Evolutionary conservation across 2,113 vertebrate genomes (phyloP).

Genomic region (Pachycephala philippinensis): DNA sequence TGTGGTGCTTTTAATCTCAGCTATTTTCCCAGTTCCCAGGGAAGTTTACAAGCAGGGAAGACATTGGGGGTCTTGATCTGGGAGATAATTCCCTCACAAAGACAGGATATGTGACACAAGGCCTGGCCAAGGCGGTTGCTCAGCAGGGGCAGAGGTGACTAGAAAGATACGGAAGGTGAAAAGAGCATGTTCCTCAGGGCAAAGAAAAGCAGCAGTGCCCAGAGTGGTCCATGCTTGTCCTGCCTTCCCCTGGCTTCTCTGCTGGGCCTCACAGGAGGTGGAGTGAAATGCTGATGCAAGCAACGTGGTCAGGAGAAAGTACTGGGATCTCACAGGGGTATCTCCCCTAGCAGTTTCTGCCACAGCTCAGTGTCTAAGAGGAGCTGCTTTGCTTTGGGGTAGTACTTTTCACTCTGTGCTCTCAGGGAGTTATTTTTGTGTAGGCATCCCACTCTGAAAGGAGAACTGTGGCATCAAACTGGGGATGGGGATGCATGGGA

Average conservation of each 20-base stretch:
- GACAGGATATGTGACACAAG: background rate
- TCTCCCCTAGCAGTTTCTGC: background rate
- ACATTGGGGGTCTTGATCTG: background rate
- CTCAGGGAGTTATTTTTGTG: background rate
- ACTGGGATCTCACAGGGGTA: accelerated
- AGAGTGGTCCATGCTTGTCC: background rate
- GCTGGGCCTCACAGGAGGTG: background rate
- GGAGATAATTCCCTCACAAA: background rate
- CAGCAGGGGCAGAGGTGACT: background rate
- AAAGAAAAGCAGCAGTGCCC: background rate
- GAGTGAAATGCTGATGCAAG: background rate
- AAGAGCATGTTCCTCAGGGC: background rate
- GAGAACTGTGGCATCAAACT: background rate
- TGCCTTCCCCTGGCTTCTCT: background rate
- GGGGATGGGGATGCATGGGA: background rate
- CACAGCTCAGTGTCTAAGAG: background rate
- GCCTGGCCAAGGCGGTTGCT: accelerated
- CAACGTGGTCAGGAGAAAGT: background rate
- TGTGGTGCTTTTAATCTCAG: background rate
- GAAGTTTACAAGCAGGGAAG: background rate
- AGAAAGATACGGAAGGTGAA: background rate
- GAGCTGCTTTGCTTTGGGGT: background rate
- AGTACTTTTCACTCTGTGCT: background rate
- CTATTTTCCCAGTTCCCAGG: background rate
- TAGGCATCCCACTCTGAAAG: background rate